Evolutionary conservation across 2,797 vertebrate genomes (phyloP), one percentile per base, ranked within the genome.

Genomic region (Artibeus jamaicensis): DNA sequence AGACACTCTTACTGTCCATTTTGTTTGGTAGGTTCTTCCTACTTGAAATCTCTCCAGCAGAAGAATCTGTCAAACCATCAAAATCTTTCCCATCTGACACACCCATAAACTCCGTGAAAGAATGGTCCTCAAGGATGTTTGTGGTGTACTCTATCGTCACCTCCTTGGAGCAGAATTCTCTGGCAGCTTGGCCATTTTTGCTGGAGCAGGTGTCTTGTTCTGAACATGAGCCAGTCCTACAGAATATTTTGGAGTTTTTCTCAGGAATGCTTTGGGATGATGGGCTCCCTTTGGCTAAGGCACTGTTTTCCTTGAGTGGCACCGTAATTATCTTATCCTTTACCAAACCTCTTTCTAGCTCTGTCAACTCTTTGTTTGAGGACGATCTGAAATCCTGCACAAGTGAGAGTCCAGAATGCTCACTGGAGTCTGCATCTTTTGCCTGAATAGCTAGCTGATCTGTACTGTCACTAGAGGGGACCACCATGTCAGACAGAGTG

Each of bases 21-120:
- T 89, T 82, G 37, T 78, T 42, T 81, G 97, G 92, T 5, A 91
- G 85, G 62, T 89, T 92, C 82, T 88, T 98, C 74, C 62, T 87
- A 22, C 92, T 70, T 0, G 97, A 97, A 96, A 96, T 97, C 91
- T 98, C 89, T 65, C 81, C 95, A n/a, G 82, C 91, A 83, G 97
- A 95, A 94, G 96, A 96, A 85, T 98, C 98, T 81, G 97, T 1
- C 15, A 99, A 98, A 53, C 98, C 98, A 57, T 98, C 98, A 57
- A 99, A 98, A 89, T 99, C 99, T 67, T 98, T 98, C 11, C 98
- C 99, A 22, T 99, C 99, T 9, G 99, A 99, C 0, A 98, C 99
- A 0, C 99, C 99, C 99, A 99, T 99, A 97, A 99, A 99, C 97
- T 99, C 99, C 0, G 99, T 99, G 96, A 99, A 99, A 97, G 98